These are phyloP conservation scores for Aporophyla lueneburgensis DNA, from an alignment of 2,888 invertebrate genomes.

Conservation along the genomic window DNA sequence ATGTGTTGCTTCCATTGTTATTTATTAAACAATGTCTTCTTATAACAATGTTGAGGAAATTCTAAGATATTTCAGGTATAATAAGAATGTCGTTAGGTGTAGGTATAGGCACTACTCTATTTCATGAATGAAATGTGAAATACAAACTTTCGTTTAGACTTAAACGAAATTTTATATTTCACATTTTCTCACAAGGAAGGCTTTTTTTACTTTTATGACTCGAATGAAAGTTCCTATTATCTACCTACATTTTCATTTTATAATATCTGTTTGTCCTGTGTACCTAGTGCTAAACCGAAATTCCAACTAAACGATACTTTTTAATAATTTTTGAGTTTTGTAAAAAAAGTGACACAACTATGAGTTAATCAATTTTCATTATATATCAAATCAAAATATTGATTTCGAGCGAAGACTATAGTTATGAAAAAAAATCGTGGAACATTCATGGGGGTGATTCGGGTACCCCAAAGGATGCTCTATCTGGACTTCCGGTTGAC, in stretches of 20 bases:
- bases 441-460: too few relatives aligned
- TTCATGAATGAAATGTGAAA: background rate
- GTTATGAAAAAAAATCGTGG: too few relatives aligned
- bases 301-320: background rate
- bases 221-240: background rate
- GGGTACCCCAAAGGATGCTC: too few relatives aligned
- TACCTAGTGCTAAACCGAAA: background rate
- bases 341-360: background rate
- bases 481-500: too few relatives aligned
- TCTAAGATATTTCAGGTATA: conserved; percentile 7
- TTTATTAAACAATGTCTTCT: conserved; percentile 5
- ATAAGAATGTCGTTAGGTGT: background rate
- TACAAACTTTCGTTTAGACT: background rate
- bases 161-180: background rate
- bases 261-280: background rate
- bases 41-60: background rate
- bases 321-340: background rate
- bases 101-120: background rate
- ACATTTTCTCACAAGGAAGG: background rate
- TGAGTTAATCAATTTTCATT: background rate
- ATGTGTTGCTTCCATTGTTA: conserved; percentile 21
- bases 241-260: background rate
- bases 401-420: background rate
- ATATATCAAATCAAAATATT: background rate
- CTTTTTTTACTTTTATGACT: background rate